These are phyloP conservation scores for Andrena minutula DNA, from an alignment of 2,888 invertebrate genomes.

Conservation along the genomic window DNA sequence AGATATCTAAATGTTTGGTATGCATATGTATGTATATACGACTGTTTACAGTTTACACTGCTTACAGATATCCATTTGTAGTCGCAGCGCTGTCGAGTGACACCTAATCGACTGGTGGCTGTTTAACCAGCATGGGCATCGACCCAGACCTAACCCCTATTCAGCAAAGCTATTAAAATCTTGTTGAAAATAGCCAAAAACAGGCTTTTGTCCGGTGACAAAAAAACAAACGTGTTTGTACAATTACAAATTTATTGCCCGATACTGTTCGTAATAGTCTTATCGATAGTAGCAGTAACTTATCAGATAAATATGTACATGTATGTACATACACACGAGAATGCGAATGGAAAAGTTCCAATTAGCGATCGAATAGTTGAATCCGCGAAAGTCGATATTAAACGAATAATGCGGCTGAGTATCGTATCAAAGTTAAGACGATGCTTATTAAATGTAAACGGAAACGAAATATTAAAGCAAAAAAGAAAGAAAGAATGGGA, in stretches of 20 bases:
- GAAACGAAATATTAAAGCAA: not conserved
- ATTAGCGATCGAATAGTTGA: not conserved
- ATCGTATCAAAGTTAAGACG: not conserved
- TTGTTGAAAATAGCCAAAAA: conserved; percentile 3
- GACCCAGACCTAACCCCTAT: conserved; percentile 14
- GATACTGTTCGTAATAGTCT: conserved; percentile 38
- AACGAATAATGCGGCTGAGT: not conserved
- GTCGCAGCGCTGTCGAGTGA: too few species aligned
- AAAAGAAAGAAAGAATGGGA: conserved; percentile 24
- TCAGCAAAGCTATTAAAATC: conserved; percentile 25
- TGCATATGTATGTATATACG: too few species aligned
- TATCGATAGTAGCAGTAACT: conserved; percentile 48
- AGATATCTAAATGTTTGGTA: too few species aligned
- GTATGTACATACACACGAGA: conserved; percentile 13
- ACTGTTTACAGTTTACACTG: too few species aligned
- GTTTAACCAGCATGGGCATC: conserved; percentile 1
- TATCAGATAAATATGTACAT: conserved; percentile 21
- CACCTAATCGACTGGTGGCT: not conserved
- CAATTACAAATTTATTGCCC: conserved; percentile 53
- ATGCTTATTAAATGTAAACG: not conserved
- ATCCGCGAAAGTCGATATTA: not conserved
- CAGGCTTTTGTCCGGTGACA: conserved; percentile 1
- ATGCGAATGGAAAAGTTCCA: not conserved
- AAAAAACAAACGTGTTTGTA: conserved; percentile 38
- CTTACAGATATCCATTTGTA: too few species aligned